phyloP scores from a whole-genome alignment of 2,797 vertebrate species.

The Hozukius guyotensis region DNA sequence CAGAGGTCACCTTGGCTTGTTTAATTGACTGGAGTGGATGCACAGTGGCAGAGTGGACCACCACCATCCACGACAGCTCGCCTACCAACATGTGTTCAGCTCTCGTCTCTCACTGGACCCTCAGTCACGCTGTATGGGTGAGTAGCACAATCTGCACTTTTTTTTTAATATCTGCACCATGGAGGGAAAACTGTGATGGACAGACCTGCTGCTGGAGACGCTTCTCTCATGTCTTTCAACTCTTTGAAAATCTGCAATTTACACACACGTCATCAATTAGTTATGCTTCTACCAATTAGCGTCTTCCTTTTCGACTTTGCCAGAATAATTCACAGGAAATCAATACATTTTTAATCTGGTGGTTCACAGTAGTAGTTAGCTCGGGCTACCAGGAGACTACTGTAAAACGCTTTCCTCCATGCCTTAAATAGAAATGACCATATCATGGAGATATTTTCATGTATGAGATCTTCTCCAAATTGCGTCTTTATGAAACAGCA shows the following conservation, averaged over 20 bases:
- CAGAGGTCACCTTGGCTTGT: conserved; percentile 82
- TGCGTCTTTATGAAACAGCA: conserved; percentile 1
- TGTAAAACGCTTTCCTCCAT: conserved; percentile 26
- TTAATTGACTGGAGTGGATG: conserved; percentile 68
- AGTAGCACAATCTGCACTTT: conserved; percentile 63
- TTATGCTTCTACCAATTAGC: conserved; percentile 72
- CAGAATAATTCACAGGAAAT: conserved; percentile 71
- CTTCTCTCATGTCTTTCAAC: conserved; percentile 39
- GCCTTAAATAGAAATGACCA: conserved; percentile 18
- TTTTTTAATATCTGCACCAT: conserved; percentile 15
- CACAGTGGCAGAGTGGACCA: conserved; percentile 57
- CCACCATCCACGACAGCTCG: conserved; percentile 35
- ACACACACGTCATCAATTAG: conserved; percentile 69
- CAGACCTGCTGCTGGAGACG: conserved; percentile 32
- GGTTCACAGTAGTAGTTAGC: conserved; percentile 42
- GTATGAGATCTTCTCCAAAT: not conserved
- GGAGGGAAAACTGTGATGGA: conserved; percentile 41
- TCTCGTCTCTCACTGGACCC: conserved; percentile 38
- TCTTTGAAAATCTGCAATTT: conserved; percentile 73
- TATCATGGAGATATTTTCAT: conserved; percentile 3
- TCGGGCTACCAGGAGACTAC: conserved; percentile 48
- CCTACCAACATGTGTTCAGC: conserved; percentile 37
- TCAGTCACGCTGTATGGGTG: conserved; percentile 45
- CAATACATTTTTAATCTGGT: conserved; percentile 71
- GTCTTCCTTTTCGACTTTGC: conserved; percentile 66